Evolutionary conservation across 2,888 invertebrate genomes (phyloP).

Genomic region (Arenicola marina): DNA sequence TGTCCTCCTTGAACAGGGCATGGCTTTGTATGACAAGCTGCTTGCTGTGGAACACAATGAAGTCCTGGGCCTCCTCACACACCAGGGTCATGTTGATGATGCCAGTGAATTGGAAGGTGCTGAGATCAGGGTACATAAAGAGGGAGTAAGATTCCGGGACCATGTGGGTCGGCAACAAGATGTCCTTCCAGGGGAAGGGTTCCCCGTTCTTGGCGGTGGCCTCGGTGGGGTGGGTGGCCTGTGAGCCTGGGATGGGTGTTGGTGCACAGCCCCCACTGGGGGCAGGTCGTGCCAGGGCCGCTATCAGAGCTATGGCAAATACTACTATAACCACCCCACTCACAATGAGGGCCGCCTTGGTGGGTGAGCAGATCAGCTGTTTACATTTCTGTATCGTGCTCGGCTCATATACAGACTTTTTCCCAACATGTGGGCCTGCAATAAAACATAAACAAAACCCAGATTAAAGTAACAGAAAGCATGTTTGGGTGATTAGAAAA

Average conservation of each 20-base stretch:
- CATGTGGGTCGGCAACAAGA: slow-evolving; percentile 55
- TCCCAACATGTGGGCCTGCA: not conserved
- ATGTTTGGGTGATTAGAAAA: too few species aligned
- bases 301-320: slow-evolving; percentile 74
- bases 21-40: too few species aligned
- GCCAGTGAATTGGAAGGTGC: slow-evolving; percentile 87
- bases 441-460: too few species aligned
- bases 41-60: slow-evolving; percentile 58
- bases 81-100: slow-evolving; percentile 51
- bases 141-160: slow-evolving; percentile 77
- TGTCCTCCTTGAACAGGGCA: too few species aligned
- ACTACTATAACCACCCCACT: slow-evolving; percentile 42
- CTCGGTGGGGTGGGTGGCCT: slow-evolving; percentile 9
- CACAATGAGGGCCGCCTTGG: slow-evolving; percentile 77
- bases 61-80: slow-evolving; percentile 46
- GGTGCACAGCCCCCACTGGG: not conserved
- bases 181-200: slow-evolving; percentile 54
- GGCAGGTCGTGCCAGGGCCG: slow-evolving; percentile 85
- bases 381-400: slow-evolving; percentile 66
- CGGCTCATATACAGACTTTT: slow-evolving; percentile 68
- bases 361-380: slow-evolving; percentile 47
- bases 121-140: slow-evolving; percentile 89
- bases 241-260: not conserved
- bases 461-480: too few species aligned
- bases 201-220: slow-evolving; percentile 44